Base-by-base conservation (phyloP, 2,888 invertebrate genomes). In the Teleiodes luculella region DNA sequence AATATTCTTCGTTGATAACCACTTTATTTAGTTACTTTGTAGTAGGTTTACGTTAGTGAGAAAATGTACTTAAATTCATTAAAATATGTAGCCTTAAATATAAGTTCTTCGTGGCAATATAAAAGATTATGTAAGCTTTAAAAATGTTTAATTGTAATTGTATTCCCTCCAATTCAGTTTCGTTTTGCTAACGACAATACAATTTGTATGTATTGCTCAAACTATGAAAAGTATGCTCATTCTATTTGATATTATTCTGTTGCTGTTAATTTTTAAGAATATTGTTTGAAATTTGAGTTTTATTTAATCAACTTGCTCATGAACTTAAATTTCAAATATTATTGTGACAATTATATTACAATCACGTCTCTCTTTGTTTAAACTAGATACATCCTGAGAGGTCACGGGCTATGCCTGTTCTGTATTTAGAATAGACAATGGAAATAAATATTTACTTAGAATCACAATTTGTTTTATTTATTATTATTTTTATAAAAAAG, bases 401-500 rank as follows among this genome's bases (percentile, higher is more conserved):
- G 69, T 64, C 73, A 67, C 80, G 70, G 83, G 75, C 64, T 53
- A 63, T 56, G 73, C 72, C 77, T 70, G 78, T 67, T 69, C 72
- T 80, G 77, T 83, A 80, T 76, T 80, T 86, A 86, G 81, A 70
- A 79, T 86, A 85, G 78, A 78, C 72, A 68, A 81, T 79, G 79
- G 72, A 78, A 86, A 85, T 88, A 88, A 86, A 88, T 76, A 78
- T 83, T 86, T 83, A 86, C 78, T 80, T 87, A 88, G 87, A 80
- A 82, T 78, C 69, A 69, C 65, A 61, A 28, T 51, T 48, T 56
- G 57, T 57, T 58, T 80, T 80, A 69, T 65, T 73, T 31, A 14
- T 46, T 45, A 18, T 14, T 37, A 16, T 6, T 8, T 16, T 14
- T 13, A n/a, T n/a, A n/a, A n/a, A n/a, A n/a, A n/a, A n/a, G n/a